Percentiles rank a stretch among this genome's conserved stretches.
Evolutionary conservation across 2,113 vertebrate genomes (phyloP).

Genomic region (Vulpes lagopus): DNA sequence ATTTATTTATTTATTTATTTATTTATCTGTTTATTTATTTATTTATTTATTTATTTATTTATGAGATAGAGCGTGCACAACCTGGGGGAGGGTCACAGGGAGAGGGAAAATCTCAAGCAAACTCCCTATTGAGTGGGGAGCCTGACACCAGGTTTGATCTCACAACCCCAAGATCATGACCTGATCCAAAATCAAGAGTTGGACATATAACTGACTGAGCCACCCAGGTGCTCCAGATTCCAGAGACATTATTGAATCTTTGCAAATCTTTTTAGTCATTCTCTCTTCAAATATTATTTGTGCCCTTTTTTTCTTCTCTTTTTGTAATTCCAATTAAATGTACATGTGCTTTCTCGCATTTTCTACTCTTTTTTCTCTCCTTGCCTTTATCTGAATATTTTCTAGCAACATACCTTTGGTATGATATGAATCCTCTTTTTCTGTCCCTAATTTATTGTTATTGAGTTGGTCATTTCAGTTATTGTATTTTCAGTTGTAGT

Average conservation of each 20-base stretch:
- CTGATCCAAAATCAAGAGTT: not conserved
- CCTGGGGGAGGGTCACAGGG: not conserved
- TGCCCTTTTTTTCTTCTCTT: not conserved
- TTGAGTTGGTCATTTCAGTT: not conserved
- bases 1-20: not conserved
- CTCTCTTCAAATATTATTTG: not conserved
- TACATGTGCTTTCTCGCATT: not conserved
- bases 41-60: not conserved
- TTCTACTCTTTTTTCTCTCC: not conserved
- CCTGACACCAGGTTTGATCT: not conserved
- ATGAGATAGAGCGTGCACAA: not conserved
- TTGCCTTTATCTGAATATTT: slow-evolving; percentile 6
- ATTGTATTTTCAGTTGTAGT: not conserved
- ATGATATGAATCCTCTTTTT: not conserved
- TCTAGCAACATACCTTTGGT: not conserved
- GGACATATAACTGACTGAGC: not conserved
- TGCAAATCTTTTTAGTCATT: not conserved
- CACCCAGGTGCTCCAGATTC: not conserved
- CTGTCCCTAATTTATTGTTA: not conserved
- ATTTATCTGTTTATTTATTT: too few relatives aligned
- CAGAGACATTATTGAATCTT: not conserved
- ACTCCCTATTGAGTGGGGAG: not conserved
- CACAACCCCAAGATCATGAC: not conserved
- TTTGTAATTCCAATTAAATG: not conserved
- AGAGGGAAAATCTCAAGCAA: not conserved